A percentile compares a stretch with the other conserved stretches of the same genome.
Evolutionary conservation across 2,113 vertebrate species (phyloP).

Genomic region (Meles meles): DNA sequence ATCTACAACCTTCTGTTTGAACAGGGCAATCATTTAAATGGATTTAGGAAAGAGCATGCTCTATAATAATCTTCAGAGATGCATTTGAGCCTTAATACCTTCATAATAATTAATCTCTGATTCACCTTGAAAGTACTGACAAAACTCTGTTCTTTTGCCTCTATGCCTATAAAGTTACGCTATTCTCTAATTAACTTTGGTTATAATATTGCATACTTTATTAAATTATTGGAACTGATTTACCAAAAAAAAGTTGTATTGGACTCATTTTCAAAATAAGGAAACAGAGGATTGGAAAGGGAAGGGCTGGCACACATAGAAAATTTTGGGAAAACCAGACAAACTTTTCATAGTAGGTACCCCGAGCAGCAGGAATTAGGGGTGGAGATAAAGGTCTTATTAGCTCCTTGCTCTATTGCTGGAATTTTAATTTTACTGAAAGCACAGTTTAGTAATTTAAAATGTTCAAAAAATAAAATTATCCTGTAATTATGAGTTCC

Average conservation of each 20-base stretch:
- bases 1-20: conserved; percentile 18
- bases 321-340: neutral
- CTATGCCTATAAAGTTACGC: neutral
- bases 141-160: neutral
- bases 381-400: neutral
- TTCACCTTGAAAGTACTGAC: neutral
- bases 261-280: neutral
- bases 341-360: neutral
- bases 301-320: neutral
- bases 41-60: neutral
- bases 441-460: neutral
- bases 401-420: neutral
- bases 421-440: neutral
- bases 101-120: neutral
- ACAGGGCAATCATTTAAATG: conserved; percentile 32
- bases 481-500: neutral
- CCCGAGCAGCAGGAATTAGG: neutral
- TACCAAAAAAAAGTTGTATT: neutral
- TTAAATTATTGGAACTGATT: neutral
- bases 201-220: neutral
- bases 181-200: neutral
- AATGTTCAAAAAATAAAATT: neutral
- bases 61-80: neutral
- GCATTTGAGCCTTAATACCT: neutral
- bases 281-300: neutral